These are phyloP conservation scores for Idaea aversata DNA, from an alignment of 2,888 invertebrate species.

Conservation along the genomic window DNA sequence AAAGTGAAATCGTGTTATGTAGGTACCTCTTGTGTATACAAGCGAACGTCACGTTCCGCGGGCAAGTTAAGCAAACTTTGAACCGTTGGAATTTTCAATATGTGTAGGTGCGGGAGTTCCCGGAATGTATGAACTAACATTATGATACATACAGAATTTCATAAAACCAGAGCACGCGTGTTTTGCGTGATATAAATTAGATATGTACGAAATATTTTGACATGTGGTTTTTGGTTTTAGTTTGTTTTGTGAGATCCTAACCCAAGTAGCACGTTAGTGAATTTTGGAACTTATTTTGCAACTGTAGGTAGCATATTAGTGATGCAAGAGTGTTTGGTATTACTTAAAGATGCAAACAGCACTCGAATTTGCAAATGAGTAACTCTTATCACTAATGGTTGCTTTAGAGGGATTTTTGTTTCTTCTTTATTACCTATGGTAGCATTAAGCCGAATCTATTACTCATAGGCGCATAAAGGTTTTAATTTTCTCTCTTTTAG, in stretches of 20 bases:
- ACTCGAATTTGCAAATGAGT: too few relatives aligned
- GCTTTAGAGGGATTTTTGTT: too few relatives aligned
- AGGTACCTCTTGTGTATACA: background rate
- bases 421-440: too few relatives aligned
- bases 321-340: too few relatives aligned
- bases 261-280: too few relatives aligned
- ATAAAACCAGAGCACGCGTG: slow-evolving; percentile 1
- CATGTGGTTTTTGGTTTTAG: background rate
- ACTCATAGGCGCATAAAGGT: too few relatives aligned
- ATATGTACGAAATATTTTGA: background rate
- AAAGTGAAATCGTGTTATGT: slow-evolving; percentile 2
- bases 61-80: slow-evolving; percentile 10
- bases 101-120: background rate
- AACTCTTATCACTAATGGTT: too few relatives aligned
- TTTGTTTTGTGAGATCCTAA: background rate
- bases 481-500: too few relatives aligned
- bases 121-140: background rate
- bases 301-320: too few relatives aligned
- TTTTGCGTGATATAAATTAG: background rate
- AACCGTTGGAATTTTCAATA: slow-evolving; percentile 9
- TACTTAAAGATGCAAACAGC: too few relatives aligned
- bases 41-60: slow-evolving; percentile 5
- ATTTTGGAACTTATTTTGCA: too few relatives aligned
- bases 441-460: too few relatives aligned
- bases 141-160: background rate